A percentile compares a stretch with the other conserved stretches of the same genome.
Evolutionary conservation across 2,888 invertebrate species (phyloP).

Genomic region (Marasmarcha lunaedactyla): DNA sequence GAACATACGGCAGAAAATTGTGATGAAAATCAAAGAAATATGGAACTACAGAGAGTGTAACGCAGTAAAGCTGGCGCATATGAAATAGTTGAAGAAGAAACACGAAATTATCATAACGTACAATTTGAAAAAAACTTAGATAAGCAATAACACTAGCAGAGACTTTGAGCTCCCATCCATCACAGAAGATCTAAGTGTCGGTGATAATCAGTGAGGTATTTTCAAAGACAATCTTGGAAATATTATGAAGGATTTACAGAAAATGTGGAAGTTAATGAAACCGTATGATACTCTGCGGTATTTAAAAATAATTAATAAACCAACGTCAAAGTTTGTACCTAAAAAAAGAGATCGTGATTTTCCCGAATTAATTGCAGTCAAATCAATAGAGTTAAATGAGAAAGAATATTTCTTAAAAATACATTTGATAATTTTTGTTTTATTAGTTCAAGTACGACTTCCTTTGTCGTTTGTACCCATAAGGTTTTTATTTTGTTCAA

Average conservation of each 20-base stretch:
- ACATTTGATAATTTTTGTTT: too few species aligned
- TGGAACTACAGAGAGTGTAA: background rate
- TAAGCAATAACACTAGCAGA: slow-evolving; percentile 6
- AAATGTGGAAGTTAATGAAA: slow-evolving; percentile 7
- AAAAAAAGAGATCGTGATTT: slow-evolving; percentile 7
- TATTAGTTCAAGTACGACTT: too few species aligned
- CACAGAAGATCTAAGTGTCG: slow-evolving; percentile 3
- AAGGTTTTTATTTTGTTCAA: too few species aligned
- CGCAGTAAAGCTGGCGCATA: background rate
- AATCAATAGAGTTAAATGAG: slow-evolving; percentile 5
- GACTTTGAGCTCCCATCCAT: slow-evolving; percentile 2
- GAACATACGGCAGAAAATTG: background rate
- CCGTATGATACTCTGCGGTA: slow-evolving; percentile 2
- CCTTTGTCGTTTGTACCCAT: too few species aligned
- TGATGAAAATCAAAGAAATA: background rate
- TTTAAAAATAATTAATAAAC: slow-evolving; percentile 7
- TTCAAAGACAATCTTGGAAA: slow-evolving; percentile 8
- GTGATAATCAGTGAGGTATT: slow-evolving; percentile 9
- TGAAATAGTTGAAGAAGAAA: background rate
- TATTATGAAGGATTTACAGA: slow-evolving; percentile 8
- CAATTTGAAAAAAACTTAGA: slow-evolving; percentile 1
- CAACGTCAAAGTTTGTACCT: slow-evolving; percentile 6
- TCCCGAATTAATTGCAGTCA: slow-evolving; percentile 4
- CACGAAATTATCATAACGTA: slow-evolving; percentile 4
- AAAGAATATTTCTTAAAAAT: slow-evolving; percentile 5